Evolutionary conservation across 2,888 invertebrate genomes (phyloP), one percentile per base, ranked within the genome.

Genomic region (Frankliniella intonsa): DNA sequence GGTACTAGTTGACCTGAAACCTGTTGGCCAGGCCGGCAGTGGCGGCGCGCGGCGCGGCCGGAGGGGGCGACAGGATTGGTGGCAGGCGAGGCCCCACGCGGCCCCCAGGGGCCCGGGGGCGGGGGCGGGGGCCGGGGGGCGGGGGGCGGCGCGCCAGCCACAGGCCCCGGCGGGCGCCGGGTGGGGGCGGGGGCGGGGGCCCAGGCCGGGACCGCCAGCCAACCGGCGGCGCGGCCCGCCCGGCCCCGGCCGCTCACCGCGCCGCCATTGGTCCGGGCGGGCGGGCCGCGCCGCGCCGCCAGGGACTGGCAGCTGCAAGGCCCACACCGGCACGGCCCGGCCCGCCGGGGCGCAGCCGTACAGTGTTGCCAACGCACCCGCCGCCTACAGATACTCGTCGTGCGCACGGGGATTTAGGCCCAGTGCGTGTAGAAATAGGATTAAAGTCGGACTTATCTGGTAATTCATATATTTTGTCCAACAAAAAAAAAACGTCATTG

Each of bases 221-320:
- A 86, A 86, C 86, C 86, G 86, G 86, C 86, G 85, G 25, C 84
- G 83, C 84, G n/a, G 80, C 85, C 85, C 84, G 84, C 84, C 84
- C 83, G 81, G 80, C 80, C 49, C 51, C 82, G 82, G 81, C 81
- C n/a, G 50, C 81, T 79, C 80, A 82, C 38, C 38, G 82, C 80
- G 62, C 65, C 50, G 69, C 82, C 55, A 81, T 80, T 50, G 82
- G 81, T 81, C 76, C 25, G 80, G 81, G 76, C 81, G 79, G 62
- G 17, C n/a, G 80, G 76, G 83, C 27, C 49, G 81, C 55, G 81
- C 84, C 83, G 81, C 84, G 83, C 84, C 82, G 79, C 83, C 84
- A 84, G 85, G 86, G 86, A 86, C 86, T 86, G 86, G 86, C 50
- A 84, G 83, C 84, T 62, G 80, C 85, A 85, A 84, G 84, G 84